Evolutionary conservation across 2,797 vertebrate genomes (phyloP).

Genomic region (Schizopygopsis malacanthus): DNA sequence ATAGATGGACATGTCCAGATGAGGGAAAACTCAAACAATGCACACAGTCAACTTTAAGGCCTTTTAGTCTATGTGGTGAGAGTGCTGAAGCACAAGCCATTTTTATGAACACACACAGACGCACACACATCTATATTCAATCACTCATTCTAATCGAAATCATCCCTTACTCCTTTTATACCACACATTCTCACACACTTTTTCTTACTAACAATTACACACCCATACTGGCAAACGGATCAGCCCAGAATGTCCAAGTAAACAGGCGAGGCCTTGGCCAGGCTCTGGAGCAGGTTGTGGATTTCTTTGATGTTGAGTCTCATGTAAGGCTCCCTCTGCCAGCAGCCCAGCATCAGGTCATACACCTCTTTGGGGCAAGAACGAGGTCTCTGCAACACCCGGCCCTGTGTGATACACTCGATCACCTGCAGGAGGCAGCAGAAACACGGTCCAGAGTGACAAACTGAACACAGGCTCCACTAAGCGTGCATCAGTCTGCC

Average conservation of each 20-base stretch:
- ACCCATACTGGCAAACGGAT: constrained; percentile 60
- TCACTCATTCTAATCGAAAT: constrained; percentile 7
- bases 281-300: constrained; percentile 93
- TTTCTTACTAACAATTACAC: constrained; percentile 54
- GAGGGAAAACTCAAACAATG: constrained; percentile 56
- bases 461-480: neutral
- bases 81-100: constrained; percentile 83
- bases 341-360: constrained; percentile 98
- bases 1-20: constrained; percentile 81
- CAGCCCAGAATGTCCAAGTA: constrained; percentile 99
- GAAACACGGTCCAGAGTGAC: constrained; percentile 18
- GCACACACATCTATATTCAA: constrained; percentile 60
- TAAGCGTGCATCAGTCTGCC: neutral
- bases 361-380: constrained; percentile 98
- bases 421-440: constrained; percentile 84
- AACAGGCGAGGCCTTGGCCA: constrained; percentile 98
- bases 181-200: constrained; percentile 52
- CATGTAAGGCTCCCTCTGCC: constrained; percentile 98
- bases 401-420: constrained; percentile 98
- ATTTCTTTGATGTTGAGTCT: constrained; percentile 98
- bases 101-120: constrained; percentile 68
- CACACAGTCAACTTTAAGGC: constrained; percentile 86
- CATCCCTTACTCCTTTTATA: constrained; percentile 45
- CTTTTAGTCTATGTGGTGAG: constrained; percentile 88
- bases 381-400: constrained; percentile 95